These are phyloP conservation scores for Porites lutea DNA, from an alignment of 64 coral and sea anemone species.

Conservation along the genomic window DNA sequence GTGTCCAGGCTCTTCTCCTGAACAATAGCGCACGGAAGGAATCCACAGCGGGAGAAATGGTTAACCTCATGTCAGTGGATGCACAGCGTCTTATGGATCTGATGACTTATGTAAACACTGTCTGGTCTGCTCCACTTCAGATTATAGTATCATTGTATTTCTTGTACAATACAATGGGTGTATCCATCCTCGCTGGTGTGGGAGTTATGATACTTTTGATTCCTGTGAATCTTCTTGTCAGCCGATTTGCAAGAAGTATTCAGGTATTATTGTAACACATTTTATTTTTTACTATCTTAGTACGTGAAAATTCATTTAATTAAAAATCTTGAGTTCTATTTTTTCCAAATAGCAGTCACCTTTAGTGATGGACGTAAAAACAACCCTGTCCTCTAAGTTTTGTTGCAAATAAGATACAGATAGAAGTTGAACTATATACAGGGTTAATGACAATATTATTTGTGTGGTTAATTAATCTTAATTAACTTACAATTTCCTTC, in stretches of 20 bases:
- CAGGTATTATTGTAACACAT: conserved; percentile 45
- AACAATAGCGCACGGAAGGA: conserved; percentile 73
- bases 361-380: too few relatives aligned
- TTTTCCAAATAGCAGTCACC: too few relatives aligned
- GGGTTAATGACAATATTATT: too few relatives aligned
- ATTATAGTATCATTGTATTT: conserved; percentile 75
- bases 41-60: conserved; percentile 91
- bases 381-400: too few relatives aligned
- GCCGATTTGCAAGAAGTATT: conserved; percentile 54
- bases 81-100: conserved; percentile 83
- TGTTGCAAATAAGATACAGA: too few relatives aligned
- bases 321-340: too few relatives aligned
- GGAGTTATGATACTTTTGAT: conserved; percentile 81
- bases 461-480: too few relatives aligned
- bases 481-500: too few relatives aligned
- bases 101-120: conserved; percentile 60
- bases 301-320: too few relatives aligned
- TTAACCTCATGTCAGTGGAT: conserved; percentile 92
- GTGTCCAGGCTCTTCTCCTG: conserved; percentile 64
- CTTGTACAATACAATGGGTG: conserved; percentile 81
- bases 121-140: conserved; percentile 77
- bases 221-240: conserved; percentile 71
- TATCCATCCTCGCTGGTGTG: conserved; percentile 76
- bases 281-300: too few relatives aligned
- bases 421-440: too few relatives aligned